Conservation (phyloP, 2,113 vertebrate species). For the Pomatostomus ruficeps region DNA sequence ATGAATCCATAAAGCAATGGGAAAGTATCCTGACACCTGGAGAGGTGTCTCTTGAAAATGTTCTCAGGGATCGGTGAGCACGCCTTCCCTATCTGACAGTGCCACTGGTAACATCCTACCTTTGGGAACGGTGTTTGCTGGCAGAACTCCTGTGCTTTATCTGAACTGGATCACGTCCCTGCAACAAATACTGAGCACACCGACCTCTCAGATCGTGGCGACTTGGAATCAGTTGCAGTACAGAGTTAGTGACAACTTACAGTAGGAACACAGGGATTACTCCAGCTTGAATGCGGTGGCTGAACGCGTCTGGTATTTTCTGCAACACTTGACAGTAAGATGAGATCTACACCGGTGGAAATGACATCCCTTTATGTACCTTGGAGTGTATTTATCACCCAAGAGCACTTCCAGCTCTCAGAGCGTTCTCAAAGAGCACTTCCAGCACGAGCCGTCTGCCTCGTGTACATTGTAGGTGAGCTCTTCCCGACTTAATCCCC, state of each 20-base stretch:
- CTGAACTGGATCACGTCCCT: neutral
- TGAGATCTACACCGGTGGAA: neutral
- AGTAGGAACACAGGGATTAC: neutral
- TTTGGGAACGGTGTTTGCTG: neutral
- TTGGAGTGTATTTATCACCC: neutral
- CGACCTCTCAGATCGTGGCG: neutral
- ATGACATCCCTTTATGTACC: neutral
- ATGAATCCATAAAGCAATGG: neutral
- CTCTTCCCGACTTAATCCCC: neutral
- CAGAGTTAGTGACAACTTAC: no score
- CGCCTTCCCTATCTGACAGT: neutral
- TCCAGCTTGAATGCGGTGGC: neutral
- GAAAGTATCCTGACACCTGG: neutral
- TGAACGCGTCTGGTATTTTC: neutral
- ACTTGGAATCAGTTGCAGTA: neutral
- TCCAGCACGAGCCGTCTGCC: neutral
- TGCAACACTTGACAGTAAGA: neutral
- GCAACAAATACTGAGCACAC: neutral
- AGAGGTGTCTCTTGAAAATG: neutral
- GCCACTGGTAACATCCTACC: neutral
- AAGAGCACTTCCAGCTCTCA: neutral
- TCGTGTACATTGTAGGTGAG: neutral
- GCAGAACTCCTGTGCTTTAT: neutral
- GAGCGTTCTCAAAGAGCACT: neutral
- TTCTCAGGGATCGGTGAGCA: neutral